Percentiles rank a stretch among this genome's conserved stretches.
Conservation (phyloP, 92 coral and sea anemone species). For the Pocillopora grandis region DNA sequence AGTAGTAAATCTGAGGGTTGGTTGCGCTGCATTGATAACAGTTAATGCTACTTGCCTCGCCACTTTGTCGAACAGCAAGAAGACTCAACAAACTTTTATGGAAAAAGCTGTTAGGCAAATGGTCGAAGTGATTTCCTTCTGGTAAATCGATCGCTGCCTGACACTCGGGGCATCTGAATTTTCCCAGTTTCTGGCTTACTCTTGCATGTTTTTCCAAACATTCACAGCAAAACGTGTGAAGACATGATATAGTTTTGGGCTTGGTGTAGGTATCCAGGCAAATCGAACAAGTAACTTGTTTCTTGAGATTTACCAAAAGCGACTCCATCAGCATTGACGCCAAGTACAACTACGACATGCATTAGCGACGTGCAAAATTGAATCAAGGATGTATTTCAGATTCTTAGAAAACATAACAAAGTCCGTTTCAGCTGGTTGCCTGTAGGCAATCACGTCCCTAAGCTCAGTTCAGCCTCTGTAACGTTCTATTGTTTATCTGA, state of each 20-base stretch:
- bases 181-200: not conserved
- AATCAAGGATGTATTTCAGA: not conserved
- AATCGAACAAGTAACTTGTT: not conserved
- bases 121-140: too few relatives aligned
- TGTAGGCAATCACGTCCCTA: not conserved
- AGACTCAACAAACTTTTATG: too few relatives aligned
- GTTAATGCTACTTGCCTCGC: too few relatives aligned
- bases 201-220: not conserved
- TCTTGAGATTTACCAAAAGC: not conserved
- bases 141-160: too few relatives aligned
- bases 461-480: not conserved
- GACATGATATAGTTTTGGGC: slow-evolving; percentile 4
- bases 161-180: not conserved
- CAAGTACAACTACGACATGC: not conserved
- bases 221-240: slow-evolving; percentile 1
- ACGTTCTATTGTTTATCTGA: not conserved
- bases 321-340: not conserved
- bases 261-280: not conserved
- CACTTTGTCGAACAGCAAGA: too few relatives aligned
- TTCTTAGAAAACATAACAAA: not conserved
- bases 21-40: too few relatives aligned
- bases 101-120: too few relatives aligned
- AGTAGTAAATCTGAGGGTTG: too few relatives aligned
- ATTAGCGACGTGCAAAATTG: too few relatives aligned
- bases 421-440: not conserved